These are phyloP conservation scores for Buphagus erythrorhynchus DNA, from an alignment of 2,797 vertebrate species.

Conservation along the genomic window DNA sequence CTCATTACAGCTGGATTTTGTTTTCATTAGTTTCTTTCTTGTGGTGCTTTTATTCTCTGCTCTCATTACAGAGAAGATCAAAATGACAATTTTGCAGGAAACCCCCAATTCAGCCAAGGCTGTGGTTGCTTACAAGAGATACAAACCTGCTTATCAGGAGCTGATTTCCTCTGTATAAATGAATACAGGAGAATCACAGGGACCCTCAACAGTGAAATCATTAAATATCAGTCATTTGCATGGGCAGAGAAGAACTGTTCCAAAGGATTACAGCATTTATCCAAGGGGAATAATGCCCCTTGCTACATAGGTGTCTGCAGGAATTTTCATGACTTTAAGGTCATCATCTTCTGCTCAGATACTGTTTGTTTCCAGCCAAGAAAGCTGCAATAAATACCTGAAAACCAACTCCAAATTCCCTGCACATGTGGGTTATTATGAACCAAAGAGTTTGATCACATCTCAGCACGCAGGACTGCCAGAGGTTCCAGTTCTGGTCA, in stretches of 20 bases:
- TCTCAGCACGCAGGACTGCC: neutral
- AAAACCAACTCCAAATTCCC: neutral
- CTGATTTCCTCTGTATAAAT: neutral
- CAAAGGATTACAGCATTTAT: neutral
- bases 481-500: neutral
- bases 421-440: fast-evolving
- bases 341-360: neutral
- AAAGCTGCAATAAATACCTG: neutral
- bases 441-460: neutral
- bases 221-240: neutral
- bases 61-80: conserved; percentile 39
- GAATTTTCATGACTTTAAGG: neutral
- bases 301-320: neutral
- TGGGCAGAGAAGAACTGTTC: neutral
- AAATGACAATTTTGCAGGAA: conserved; percentile 43
- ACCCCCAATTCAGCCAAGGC: neutral
- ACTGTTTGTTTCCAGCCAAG: neutral
- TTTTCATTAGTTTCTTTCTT: conserved; percentile 65
- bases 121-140: neutral
- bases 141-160: conserved; percentile 23
- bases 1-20: conserved; percentile 60
- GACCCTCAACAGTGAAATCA: neutral
- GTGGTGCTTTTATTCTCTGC: conserved; percentile 42
- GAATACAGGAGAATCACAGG: neutral
- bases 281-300: neutral